phyloP scores from a whole-genome alignment of 2,888 invertebrate genomes.

The Troides oblongomaculatus region DNA sequence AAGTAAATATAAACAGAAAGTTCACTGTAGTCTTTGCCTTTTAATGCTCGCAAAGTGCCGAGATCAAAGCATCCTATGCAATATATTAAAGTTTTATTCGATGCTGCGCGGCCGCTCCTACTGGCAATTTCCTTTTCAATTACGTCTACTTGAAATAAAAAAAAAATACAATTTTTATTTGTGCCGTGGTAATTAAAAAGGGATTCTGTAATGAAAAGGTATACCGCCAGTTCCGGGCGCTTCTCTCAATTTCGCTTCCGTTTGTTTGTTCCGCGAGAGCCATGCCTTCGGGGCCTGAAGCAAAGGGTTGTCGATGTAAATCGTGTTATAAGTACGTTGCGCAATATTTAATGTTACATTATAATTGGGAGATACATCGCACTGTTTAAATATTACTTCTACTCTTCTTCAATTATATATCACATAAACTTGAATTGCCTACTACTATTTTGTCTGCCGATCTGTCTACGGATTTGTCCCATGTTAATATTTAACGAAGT shows the following conservation, averaged over 20 bases:
- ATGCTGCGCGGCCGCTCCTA: conserved; percentile 62
- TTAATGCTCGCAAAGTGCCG: conserved; percentile 68
- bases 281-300: conserved; percentile 66
- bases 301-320: conserved; percentile 62
- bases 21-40: conserved; percentile 54
- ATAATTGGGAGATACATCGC: conserved; percentile 29
- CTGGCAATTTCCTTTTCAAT: conserved; percentile 79
- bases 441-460: background rate
- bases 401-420: background rate
- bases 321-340: conserved; percentile 31
- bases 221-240: conserved; percentile 76
- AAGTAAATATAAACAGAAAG: conserved; percentile 44
- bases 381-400: conserved; percentile 4
- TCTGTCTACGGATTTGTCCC: background rate
- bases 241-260: conserved; percentile 78
- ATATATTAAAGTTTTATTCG: conserved; percentile 79
- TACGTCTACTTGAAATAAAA: conserved; percentile 77
- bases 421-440: background rate
- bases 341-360: conserved; percentile 19
- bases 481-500: background rate
- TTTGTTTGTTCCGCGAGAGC: conserved; percentile 71
- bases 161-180: conserved; percentile 76
- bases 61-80: conserved; percentile 79
- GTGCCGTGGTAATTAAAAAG: conserved; percentile 78
- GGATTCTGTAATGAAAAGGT: conserved; percentile 80